Evolutionary conservation across 64 coral and sea anemone genomes (phyloP).

Genomic region (Pachyseris speciosa): DNA sequence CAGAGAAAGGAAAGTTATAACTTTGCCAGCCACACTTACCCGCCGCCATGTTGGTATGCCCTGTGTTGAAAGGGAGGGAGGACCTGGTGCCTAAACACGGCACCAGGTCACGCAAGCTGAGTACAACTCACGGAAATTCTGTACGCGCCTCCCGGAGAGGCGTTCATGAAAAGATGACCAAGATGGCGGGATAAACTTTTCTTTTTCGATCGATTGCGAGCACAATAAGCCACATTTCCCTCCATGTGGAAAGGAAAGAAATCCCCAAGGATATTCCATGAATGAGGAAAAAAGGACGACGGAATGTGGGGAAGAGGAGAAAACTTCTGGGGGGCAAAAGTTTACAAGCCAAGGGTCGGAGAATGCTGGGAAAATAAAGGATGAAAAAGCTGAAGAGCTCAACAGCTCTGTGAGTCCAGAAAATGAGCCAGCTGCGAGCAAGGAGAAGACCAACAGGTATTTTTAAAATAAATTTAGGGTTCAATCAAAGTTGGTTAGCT

Average conservation of each 20-base stretch:
- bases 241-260: conserved; percentile 45
- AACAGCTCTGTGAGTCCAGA: background rate
- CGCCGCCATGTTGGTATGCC: conserved; percentile 17
- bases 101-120: conserved; percentile 38
- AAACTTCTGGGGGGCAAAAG: background rate
- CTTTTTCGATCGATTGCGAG: background rate
- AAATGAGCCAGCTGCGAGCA: background rate
- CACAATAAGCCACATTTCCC: conserved; percentile 4
- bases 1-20: conserved; percentile 58
- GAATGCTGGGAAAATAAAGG: background rate
- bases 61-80: background rate
- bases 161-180: background rate
- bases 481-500: background rate
- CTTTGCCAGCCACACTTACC: background rate
- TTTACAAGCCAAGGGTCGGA: background rate
- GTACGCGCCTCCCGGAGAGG: too few relatives aligned
- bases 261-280: background rate
- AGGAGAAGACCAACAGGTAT: conserved; percentile 14
- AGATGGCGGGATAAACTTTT: conserved; percentile 39
- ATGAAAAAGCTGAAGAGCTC: background rate
- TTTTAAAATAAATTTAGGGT: background rate
- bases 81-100: background rate
- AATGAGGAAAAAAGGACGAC: conserved; percentile 30
- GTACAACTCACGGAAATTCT: conserved; percentile 24
- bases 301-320: conserved; percentile 36